These are phyloP conservation scores for Eupithecia vulgata DNA, from an alignment of 2,888 invertebrate species.

Conservation along the genomic window DNA sequence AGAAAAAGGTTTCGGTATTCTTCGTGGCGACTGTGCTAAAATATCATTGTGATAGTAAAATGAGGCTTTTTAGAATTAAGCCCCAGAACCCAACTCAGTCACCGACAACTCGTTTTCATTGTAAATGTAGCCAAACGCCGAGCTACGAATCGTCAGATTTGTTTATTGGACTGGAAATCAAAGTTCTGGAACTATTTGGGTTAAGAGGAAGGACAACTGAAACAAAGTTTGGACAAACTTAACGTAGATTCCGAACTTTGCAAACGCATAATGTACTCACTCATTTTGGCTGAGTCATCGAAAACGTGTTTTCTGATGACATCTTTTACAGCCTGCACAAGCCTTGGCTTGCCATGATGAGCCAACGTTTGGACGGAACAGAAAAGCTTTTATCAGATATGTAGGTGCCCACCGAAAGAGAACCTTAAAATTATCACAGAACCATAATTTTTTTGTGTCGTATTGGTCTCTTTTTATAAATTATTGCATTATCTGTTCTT, in stretches of 20 bases:
- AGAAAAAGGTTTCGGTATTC: neutral
- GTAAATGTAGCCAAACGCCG: slow-evolving; percentile 31
- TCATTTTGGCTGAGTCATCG: neutral
- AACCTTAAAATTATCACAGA: neutral
- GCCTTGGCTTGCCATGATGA: neutral
- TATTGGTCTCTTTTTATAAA: too few species aligned
- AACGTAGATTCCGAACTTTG: neutral
- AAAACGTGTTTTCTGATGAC: neutral
- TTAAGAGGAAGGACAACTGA: slow-evolving; percentile 33
- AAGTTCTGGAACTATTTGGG: slow-evolving; percentile 33
- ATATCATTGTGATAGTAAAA: neutral
- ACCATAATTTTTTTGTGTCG: too few species aligned
- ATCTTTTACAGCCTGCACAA: neutral
- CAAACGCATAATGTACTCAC: neutral
- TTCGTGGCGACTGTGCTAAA: neutral
- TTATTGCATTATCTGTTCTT: too few species aligned
- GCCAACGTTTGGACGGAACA: too few species aligned
- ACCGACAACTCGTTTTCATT: slow-evolving; percentile 8
- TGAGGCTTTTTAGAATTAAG: neutral
- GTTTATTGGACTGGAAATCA: slow-evolving; percentile 45
- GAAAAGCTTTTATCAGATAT: too few species aligned
- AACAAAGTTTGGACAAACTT: slow-evolving; percentile 19
- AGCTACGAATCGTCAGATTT: slow-evolving; percentile 53
- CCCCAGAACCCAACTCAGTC: neutral
- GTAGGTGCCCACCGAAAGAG: neutral